Base-by-base conservation (phyloP, 2,113 vertebrate species). In the Butorides virescens region DNA sequence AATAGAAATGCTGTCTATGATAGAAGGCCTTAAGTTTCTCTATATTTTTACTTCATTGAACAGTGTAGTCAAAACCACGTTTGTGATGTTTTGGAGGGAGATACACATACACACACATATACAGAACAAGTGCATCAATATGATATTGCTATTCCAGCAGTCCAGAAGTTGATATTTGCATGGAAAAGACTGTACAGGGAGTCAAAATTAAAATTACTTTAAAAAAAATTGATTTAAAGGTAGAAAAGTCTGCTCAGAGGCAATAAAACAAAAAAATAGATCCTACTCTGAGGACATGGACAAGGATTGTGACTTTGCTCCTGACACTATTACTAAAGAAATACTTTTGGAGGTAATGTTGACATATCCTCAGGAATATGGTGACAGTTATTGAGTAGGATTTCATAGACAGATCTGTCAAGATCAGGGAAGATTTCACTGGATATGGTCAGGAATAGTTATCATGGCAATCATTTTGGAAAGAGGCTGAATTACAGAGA, bases 331-430 rank as follows among this genome's bases (percentile, higher is more conserved):
- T 42, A 3, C 6, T 29, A 26, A 79, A 71, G 30, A 79, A 49
- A 58, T 26, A 20, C 1, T 49, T 78, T 70, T 58, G 30, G 7
- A 56, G 7, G 3, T 3, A 9, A 6, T 42, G 13, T 34, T 0
- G 0, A 49, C 21, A 46, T 26, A 17, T 59, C 5, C 6, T 67
- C 18, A 72, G 72, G 36, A 22, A 55, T 30, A 50, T n/a, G 30
- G 19, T 74, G 34, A n/a, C 70, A 79, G 4, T 10, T 61, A 23
- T 36, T 71, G 17, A 13, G 17, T 15, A 49, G 1, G 11, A 62
- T 56, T 89, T 76, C 39, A 34, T 50, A 65, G 73, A 63, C 0
- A 52, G 4, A 19, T 23, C 17, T 32, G 3, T 47, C 3, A 15
- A 86, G 37, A 39, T 46, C 27, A 68, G 13, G 21, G 18, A 72